Evolutionary conservation across 2,888 invertebrate genomes (phyloP).

Genomic region (Ctena decussata): DNA sequence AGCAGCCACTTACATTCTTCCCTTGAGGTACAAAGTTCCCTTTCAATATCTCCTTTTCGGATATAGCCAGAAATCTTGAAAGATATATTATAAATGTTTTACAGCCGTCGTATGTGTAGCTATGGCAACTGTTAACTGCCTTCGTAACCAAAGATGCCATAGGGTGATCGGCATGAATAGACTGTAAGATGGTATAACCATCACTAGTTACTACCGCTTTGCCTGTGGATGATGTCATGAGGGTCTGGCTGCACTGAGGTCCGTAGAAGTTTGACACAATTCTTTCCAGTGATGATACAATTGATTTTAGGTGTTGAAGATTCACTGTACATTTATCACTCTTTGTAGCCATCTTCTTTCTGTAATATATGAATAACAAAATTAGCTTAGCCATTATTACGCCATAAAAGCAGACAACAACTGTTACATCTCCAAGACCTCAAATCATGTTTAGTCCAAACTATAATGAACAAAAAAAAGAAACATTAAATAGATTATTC

Average conservation of each 20-base stretch:
- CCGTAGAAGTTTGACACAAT: constrained; percentile 72
- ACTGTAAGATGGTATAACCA: constrained; percentile 71
- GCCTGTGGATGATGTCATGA: constrained; percentile 74
- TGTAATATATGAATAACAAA: background rate
- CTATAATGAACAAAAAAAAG: no score
- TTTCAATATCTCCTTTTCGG: constrained; percentile 15
- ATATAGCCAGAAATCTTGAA: constrained; percentile 31
- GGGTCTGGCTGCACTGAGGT: constrained; percentile 71
- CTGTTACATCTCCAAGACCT: no score
- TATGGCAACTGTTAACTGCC: constrained; percentile 50
- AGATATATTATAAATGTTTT: constrained; percentile 73
- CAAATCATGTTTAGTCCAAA: no score
- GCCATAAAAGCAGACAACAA: no score
- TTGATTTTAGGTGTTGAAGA: background rate
- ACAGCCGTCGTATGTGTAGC: constrained; percentile 65
- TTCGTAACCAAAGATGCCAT: constrained; percentile 70
- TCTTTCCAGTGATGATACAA: constrained; percentile 46
- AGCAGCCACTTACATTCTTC: background rate
- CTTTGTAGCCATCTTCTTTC: background rate
- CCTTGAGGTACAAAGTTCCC: constrained; percentile 39
- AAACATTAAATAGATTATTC: no score
- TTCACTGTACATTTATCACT: background rate
- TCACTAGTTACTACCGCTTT: constrained; percentile 69
- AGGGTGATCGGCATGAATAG: constrained; percentile 76
- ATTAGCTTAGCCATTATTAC: no score